Percentiles rank a stretch among this genome's conserved stretches.
Evolutionary conservation across 1,140 invertebrate genomes (phyloP).

Genomic region (Drosophila triauraria): DNA sequence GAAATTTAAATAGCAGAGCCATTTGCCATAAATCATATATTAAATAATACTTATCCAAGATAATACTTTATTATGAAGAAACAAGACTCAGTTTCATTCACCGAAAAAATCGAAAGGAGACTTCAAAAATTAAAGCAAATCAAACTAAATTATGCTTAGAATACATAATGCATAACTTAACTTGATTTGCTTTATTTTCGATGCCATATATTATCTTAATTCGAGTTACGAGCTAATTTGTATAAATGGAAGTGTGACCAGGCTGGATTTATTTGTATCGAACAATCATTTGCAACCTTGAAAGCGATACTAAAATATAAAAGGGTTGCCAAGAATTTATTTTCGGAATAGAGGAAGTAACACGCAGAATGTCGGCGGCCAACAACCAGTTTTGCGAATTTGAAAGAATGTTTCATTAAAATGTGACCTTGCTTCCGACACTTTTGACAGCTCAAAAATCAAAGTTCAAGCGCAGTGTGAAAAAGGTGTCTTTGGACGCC

Average conservation of each 20-base stretch:
- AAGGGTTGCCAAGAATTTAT: slow-evolving; percentile 5
- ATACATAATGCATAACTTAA: neutral
- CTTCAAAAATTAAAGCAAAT: neutral
- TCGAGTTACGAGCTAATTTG: neutral
- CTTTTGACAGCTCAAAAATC: slow-evolving; percentile 47
- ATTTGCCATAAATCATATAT: neutral
- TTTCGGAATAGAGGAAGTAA: slow-evolving; percentile 36
- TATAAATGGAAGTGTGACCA: neutral
- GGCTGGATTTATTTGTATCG: slow-evolving; percentile 2
- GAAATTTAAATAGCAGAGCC: neutral
- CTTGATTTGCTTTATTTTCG: neutral
- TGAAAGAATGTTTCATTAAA: slow-evolving; percentile 39
- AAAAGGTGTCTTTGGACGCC: slow-evolving; percentile 14
- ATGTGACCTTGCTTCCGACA: slow-evolving; percentile 44
- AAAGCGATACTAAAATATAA: neutral
- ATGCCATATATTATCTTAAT: neutral
- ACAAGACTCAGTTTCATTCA: neutral
- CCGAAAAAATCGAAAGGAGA: too few relatives aligned
- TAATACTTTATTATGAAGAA: neutral
- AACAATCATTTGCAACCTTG: slow-evolving; percentile 11
- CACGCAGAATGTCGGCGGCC: slow-evolving; percentile 1
- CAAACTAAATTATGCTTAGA: neutral
- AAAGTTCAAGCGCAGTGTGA: slow-evolving; percentile 44
- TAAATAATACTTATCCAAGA: too few relatives aligned
- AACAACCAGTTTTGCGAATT: slow-evolving; percentile 23